These are phyloP conservation scores for Todiramphus chloris DNA, from an alignment of 2,113 vertebrate species.

Conservation along the genomic window DNA sequence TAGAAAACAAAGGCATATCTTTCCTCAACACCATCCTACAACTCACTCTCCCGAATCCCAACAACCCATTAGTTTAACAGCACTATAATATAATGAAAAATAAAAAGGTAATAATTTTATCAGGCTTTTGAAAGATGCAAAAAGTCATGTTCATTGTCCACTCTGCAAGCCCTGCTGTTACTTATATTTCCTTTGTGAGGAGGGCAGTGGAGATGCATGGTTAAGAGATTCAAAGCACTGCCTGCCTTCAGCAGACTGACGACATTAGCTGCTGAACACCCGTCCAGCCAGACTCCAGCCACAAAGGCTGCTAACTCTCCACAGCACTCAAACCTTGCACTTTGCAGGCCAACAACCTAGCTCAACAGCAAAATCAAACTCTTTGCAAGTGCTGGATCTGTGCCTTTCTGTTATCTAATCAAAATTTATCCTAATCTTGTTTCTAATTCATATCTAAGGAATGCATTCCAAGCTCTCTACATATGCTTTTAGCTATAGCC, in stretches of 20 bases:
- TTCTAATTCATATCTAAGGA: slow-evolving; percentile 59
- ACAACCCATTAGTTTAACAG: background rate
- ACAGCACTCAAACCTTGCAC: background rate
- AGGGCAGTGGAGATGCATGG: background rate
- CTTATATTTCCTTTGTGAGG: background rate
- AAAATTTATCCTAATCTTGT: slow-evolving; percentile 31
- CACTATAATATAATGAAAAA: background rate
- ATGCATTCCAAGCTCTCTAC: slow-evolving; percentile 35
- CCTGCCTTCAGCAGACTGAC: background rate
- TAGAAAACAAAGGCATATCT: background rate
- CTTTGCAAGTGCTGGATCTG: background rate
- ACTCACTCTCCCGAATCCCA: background rate
- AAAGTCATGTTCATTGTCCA: background rate
- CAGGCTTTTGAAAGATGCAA: background rate
- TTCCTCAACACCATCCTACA: background rate
- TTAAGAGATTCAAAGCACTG: background rate
- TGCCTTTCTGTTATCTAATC: slow-evolving; percentile 30
- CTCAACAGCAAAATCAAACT: background rate
- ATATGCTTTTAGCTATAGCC: slow-evolving; percentile 17
- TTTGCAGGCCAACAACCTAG: background rate
- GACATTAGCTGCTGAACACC: background rate
- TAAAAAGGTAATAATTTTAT: background rate
- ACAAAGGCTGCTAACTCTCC: slow-evolving; percentile 8
- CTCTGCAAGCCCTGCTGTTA: background rate
- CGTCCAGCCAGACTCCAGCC: slow-evolving; percentile 2